A percentile compares a stretch with the other conserved stretches of the same genome.
phyloP scores from a whole-genome alignment of 2,113 vertebrate species.

The Ochotona curzoniae region DNA sequence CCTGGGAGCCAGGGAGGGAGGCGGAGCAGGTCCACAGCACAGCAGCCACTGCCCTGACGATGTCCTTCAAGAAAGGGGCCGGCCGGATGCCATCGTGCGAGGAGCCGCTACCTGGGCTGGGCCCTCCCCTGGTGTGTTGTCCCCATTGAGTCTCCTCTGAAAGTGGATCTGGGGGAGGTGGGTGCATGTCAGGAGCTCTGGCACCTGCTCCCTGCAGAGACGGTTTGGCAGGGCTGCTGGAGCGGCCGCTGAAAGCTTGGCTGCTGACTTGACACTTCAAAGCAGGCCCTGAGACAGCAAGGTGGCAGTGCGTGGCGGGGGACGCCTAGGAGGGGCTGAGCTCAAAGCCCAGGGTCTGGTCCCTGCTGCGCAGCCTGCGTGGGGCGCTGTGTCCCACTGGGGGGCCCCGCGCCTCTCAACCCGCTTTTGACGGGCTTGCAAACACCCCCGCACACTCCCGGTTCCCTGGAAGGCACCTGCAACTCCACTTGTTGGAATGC shows the following conservation, averaged over 20 bases:
- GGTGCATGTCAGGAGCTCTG: background rate
- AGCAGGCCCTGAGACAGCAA: conserved; percentile 88
- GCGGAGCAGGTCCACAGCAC: background rate
- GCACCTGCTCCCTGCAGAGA: conserved; percentile 67
- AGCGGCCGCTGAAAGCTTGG: conserved; percentile 83
- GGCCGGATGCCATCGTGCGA: rapidly evolving
- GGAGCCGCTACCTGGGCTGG: background rate
- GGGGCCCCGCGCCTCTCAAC: conserved; percentile 79
- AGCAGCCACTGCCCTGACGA: background rate
- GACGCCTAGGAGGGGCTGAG: conserved; percentile 84
- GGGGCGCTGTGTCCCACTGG: conserved; percentile 66
- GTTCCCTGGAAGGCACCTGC: no score
- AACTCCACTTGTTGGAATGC: conserved; percentile 41
- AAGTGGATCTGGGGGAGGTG: background rate
- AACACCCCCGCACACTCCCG: background rate
- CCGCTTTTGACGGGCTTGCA: background rate
- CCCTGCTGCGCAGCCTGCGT: conserved; percentile 65
- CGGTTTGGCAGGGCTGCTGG: conserved; percentile 88
- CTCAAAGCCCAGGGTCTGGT: conserved; percentile 89
- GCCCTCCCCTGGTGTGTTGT: rapidly evolving
- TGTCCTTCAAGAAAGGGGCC: background rate
- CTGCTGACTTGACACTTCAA: conserved; percentile 96
- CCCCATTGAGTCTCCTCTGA: background rate
- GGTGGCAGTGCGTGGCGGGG: conserved; percentile 89
- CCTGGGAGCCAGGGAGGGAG: background rate